A percentile compares a stretch with the other conserved stretches of the same genome.
Evolutionary conservation across 2,797 vertebrate species (phyloP).

Genomic region (Buceros bicornis): DNA sequence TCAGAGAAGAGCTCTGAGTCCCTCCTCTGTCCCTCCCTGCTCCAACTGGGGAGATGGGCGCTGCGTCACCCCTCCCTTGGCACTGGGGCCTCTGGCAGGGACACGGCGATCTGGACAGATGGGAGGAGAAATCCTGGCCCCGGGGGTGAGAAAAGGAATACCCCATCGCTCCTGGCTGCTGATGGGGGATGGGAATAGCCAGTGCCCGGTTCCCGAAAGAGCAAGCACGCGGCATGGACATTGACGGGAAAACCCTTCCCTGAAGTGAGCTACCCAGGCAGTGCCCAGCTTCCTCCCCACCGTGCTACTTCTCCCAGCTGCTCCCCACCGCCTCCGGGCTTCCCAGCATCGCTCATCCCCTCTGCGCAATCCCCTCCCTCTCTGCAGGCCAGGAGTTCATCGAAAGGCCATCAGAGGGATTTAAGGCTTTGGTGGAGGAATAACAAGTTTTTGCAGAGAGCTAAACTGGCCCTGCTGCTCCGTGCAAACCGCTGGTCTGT

Average conservation of each 20-base stretch:
- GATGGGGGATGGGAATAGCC: neutral
- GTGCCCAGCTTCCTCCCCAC: rapidly evolving
- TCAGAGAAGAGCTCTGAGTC: rapidly evolving
- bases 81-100: neutral
- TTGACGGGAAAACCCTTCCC: neutral
- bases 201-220: neutral
- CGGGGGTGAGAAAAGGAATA: neutral
- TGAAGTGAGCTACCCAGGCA: rapidly evolving
- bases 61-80: neutral
- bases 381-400: neutral
- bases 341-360: neutral
- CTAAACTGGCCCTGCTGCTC: neutral
- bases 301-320: neutral
- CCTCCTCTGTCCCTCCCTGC: neutral
- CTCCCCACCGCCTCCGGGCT: neutral
- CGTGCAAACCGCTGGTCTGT: neutral
- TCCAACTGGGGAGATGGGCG: rapidly evolving
- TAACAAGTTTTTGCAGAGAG: neutral
- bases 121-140: neutral
- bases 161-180: neutral
- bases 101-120: neutral
- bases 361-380: rapidly evolving
- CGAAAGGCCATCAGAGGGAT: neutral
- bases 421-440: neutral
- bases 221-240: neutral